Conservation (phyloP, 2,797 vertebrate species). For the Diplodus sargus region DNA sequence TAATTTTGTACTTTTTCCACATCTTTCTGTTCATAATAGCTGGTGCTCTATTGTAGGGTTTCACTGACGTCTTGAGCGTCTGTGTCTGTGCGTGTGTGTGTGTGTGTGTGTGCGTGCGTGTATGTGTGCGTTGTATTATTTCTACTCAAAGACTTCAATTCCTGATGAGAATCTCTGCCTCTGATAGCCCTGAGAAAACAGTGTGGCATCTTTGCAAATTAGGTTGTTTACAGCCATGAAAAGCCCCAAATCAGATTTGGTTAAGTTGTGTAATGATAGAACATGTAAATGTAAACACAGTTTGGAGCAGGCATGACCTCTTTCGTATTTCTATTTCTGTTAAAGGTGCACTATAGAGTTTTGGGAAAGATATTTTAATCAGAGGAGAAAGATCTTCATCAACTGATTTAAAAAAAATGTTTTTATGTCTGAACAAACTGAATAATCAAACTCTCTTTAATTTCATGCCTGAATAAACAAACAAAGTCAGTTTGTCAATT, state of each 20-base stretch:
- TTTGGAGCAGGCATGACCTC: slow-evolving; percentile 15
- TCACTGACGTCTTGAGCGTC: slow-evolving; percentile 83
- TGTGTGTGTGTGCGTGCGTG: too few species aligned
- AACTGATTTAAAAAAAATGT: too few species aligned
- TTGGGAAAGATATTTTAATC: too few species aligned
- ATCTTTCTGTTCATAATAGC: slow-evolving; percentile 70
- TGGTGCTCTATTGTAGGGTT: slow-evolving; percentile 89
- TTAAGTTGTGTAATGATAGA: slow-evolving; percentile 51
- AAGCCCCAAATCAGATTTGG: slow-evolving; percentile 58
- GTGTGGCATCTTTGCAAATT: slow-evolving; percentile 43
- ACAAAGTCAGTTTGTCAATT: too few species aligned
- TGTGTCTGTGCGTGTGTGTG: too few species aligned
- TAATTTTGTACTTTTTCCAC: slow-evolving; percentile 92
- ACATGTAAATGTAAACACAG: slow-evolving; percentile 42
- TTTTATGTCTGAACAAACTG: too few species aligned
- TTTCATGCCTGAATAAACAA: too few species aligned
- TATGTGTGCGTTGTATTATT: slow-evolving; percentile 77
- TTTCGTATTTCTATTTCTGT: slow-evolving; percentile 28
- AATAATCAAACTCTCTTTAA: too few species aligned
- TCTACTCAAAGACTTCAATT: slow-evolving; percentile 84
- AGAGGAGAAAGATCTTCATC: too few species aligned
- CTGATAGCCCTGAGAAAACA: slow-evolving; percentile 52
- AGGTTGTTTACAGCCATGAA: slow-evolving; percentile 61
- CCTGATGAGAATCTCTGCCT: slow-evolving; percentile 49
- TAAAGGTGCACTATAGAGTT: too few species aligned